These are phyloP conservation scores for Popillia japonica DNA, from an alignment of 1,140 invertebrate species.

Conservation along the genomic window DNA sequence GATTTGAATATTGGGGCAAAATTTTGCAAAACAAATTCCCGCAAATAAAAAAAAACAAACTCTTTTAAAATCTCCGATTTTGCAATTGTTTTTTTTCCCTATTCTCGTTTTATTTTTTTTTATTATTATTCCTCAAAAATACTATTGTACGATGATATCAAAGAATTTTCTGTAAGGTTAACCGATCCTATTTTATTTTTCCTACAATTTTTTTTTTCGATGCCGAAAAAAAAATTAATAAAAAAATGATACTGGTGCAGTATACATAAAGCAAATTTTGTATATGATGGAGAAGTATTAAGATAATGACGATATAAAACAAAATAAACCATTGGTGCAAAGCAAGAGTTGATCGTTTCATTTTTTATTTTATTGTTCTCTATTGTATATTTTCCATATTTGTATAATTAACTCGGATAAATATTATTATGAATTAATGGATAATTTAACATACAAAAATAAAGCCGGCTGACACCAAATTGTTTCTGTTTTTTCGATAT, in stretches of 20 bases:
- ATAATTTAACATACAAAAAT: neutral
- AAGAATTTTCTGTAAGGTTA: neutral
- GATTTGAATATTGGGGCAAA: slow-evolving; percentile 9
- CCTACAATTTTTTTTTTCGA: neutral
- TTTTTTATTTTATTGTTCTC: slow-evolving; percentile 1
- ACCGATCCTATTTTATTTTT: neutral
- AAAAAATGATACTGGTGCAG: neutral
- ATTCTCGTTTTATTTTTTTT: neutral
- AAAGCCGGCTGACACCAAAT: neutral
- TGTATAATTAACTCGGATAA: neutral
- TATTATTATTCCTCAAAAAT: neutral
- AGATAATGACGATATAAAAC: neutral
- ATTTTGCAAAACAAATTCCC: neutral
- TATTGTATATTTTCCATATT: slow-evolving; percentile 4
- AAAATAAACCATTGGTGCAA: neutral
- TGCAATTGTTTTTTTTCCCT: neutral
- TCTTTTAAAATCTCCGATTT: neutral
- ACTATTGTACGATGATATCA: neutral
- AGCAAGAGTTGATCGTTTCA: neutral
- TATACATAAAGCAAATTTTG: neutral
- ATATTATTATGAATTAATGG: neutral
- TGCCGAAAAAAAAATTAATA: too few species aligned
- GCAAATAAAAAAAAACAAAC: neutral
- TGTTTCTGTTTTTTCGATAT: neutral
- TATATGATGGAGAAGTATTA: slow-evolving; percentile 15